A percentile compares a stretch with the other conserved stretches of the same genome.
phyloP scores from a whole-genome alignment of 2,888 invertebrate species.

The Laspeyria flexula region DNA sequence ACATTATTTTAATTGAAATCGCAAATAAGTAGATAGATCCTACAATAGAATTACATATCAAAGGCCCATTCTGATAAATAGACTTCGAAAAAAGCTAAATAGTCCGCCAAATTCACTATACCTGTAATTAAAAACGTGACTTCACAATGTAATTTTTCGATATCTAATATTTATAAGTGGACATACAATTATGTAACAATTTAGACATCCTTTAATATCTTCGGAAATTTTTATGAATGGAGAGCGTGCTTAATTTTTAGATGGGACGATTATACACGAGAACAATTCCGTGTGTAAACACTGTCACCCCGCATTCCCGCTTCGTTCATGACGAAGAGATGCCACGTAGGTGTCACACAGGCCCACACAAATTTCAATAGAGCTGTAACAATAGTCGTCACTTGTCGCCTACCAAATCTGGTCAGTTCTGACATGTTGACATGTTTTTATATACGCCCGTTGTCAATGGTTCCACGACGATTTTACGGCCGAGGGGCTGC shows the following conservation, averaged over 20 bases:
- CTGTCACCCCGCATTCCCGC: conserved; percentile 59
- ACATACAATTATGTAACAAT: conserved; percentile 22
- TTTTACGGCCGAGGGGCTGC: conserved; percentile 74
- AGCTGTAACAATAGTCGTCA: conserved; percentile 72
- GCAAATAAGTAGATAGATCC: too few relatives aligned
- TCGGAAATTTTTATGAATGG: conserved; percentile 62
- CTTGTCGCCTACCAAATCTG: conserved; percentile 82
- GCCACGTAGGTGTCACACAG: conserved; percentile 72
- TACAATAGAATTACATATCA: too few relatives aligned
- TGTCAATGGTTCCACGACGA: conserved; percentile 69
- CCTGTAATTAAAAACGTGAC: conserved; percentile 54
- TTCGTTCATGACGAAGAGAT: conserved; percentile 38
- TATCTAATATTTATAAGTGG: conserved; percentile 7
- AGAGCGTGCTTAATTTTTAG: conserved; percentile 72
- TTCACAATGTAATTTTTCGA: conserved; percentile 22
- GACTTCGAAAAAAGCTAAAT: too few relatives aligned
- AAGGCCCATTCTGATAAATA: too few relatives aligned
- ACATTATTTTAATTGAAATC: too few relatives aligned
- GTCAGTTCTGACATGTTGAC: conserved; percentile 85
- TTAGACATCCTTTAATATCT: conserved; percentile 27
- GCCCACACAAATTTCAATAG: conserved; percentile 83
- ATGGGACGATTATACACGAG: conserved; percentile 69
- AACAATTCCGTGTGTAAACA: conserved; percentile 79
- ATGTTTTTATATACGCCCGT: conserved; percentile 83
- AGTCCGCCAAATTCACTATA: not conserved